Conservation (phyloP, 2,113 vertebrate genomes). For the Puntigrus tetrazona region DNA sequence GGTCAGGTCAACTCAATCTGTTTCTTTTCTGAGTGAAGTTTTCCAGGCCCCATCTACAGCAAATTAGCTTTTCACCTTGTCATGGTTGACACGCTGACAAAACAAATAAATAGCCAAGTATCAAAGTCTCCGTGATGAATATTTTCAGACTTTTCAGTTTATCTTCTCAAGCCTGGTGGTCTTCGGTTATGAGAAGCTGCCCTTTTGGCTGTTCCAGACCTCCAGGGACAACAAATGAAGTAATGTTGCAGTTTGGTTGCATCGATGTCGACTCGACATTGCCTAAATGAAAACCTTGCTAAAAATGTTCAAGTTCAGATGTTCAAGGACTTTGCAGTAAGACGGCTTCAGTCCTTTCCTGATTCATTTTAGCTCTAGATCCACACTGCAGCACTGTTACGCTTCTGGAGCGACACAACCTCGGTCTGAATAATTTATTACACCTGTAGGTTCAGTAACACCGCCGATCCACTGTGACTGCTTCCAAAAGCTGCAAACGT, state of each 20-base stretch:
- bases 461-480: background rate
- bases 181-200: constrained; percentile 70
- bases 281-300: constrained; percentile 25
- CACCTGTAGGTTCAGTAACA: background rate
- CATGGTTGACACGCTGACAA: constrained; percentile 65
- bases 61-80: constrained; percentile 60
- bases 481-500: background rate
- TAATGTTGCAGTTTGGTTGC: constrained; percentile 55
- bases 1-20: constrained; percentile 29
- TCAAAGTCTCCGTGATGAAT: constrained; percentile 73
- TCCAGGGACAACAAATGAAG: constrained; percentile 53
- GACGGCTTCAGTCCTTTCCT: background rate
- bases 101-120: constrained; percentile 77
- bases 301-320: background rate
- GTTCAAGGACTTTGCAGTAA: constrained; percentile 5
- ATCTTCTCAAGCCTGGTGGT: constrained; percentile 78
- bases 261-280: constrained; percentile 7
- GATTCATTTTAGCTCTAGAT: background rate
- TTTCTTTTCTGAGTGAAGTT: constrained; percentile 61
- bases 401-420: background rate
- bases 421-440: background rate
- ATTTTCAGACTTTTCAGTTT: constrained; percentile 76
- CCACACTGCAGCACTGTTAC: background rate
- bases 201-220: constrained; percentile 41
- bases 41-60: constrained; percentile 53